Evolutionary conservation across 2,113 vertebrate species (phyloP).

Genomic region (Proterorhinus semilunaris): DNA sequence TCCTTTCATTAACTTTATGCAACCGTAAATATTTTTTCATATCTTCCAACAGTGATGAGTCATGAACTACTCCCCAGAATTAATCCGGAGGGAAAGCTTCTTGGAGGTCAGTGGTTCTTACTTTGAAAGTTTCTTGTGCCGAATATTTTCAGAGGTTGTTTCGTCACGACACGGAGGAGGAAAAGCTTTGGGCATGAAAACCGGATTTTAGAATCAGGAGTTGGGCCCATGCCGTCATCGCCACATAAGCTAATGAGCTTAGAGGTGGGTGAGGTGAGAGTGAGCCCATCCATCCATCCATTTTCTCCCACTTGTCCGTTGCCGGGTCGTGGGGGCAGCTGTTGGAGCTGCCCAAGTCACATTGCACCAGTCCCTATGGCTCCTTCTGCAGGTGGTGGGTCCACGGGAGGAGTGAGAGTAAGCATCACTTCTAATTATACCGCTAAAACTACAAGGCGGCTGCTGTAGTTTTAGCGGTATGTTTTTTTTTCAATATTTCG

Average conservation of each 20-base stretch:
- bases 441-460: no score
- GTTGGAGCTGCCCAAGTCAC: no score
- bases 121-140: background rate
- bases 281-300: no score
- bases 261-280: background rate
- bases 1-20: conserved; percentile 6
- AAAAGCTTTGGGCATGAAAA: background rate
- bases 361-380: no score
- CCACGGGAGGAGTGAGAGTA: no score
- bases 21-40: background rate
- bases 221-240: background rate
- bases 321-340: no score
- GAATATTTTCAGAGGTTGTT: background rate
- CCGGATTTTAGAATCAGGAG: background rate
- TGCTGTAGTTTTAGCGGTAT: no score
- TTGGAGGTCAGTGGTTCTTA: background rate
- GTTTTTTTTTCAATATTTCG: no score
- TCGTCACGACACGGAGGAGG: background rate
- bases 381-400: no score
- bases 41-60: background rate
- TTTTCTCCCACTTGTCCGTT: no score
- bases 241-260: no score
- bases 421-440: no score
- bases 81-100: background rate
- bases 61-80: conserved; percentile 6